Percentiles rank a stretch among this genome's conserved stretches.
Conservation (phyloP, 2,113 vertebrate species). For the Apteryx mantelli region DNA sequence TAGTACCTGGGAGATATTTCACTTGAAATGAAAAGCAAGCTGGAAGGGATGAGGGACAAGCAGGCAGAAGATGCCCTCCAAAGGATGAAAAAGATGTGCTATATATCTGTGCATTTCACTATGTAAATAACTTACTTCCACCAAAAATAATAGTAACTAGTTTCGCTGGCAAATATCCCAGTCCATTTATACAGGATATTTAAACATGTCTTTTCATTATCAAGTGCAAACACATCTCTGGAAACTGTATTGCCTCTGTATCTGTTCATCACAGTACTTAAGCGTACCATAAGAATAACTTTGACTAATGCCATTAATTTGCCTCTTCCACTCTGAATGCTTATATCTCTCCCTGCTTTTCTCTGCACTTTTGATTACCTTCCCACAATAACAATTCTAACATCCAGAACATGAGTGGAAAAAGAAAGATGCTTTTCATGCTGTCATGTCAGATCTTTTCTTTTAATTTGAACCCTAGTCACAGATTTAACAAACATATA, state of each 20-base stretch:
- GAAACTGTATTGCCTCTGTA: neutral
- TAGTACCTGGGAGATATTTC: conserved; percentile 78
- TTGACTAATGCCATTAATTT: neutral
- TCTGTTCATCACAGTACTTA: neutral
- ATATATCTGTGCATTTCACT: neutral
- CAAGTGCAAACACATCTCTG: neutral
- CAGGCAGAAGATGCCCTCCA: conserved; percentile 74
- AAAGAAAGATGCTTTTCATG: neutral
- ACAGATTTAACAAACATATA: neutral
- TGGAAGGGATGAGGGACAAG: conserved; percentile 44
- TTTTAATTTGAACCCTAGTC: neutral
- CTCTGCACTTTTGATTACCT: neutral
- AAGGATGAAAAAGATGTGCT: conserved; percentile 75
- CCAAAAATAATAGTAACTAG: neutral
- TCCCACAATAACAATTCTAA: neutral
- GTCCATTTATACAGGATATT: neutral
- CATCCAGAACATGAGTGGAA: neutral
- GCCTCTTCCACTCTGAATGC: neutral
- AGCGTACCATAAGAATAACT: neutral
- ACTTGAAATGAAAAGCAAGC: conserved; percentile 79
- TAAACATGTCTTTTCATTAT: neutral
- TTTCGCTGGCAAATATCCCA: neutral
- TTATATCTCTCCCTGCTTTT: neutral
- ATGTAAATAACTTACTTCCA: neutral
- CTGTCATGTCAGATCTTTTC: neutral